Evolutionary conservation across 2,888 invertebrate genomes (phyloP), one percentile per base, ranked within the genome.

Genomic region (Eristalis arbustorum): DNA sequence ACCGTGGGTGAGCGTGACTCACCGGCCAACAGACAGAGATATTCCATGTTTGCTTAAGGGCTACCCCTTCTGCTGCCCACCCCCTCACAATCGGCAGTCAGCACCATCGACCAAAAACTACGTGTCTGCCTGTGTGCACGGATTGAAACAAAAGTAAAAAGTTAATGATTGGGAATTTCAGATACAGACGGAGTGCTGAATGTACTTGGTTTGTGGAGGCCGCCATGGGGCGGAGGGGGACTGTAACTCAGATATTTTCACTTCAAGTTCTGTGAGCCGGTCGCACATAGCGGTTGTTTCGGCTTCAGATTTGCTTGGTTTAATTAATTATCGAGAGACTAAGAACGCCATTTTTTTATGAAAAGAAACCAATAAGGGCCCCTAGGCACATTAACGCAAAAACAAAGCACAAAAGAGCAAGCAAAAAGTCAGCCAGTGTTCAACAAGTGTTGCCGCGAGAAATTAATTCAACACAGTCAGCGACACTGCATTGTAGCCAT

Each of bases 1-100:
- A 57, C 56, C 66, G 78, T 72, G 78, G 78, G 78, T 72, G 78
- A 72, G 42, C 49, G 23, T 79, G 78, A 79, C 31, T 79, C 77
- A 64, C 42, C 31, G 18, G 8, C 49, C 49, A 49, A 25, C 25
- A 64, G n/a, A 56, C 28, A 25, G 22, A 25, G 22, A 61, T 4
- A 37, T 59, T 63, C 37, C 40, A 34, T 78, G 64, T 72, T 79
- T 72, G 66, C 10, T 61, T 72, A 79, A 79, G 78, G 78, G 78
- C 78, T 61, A 4, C 49, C 72, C 61, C 42, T 49, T 71, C 57
- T 71, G 49, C 57, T 71, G 49, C 61, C 23, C 42, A 31, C 59
- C n/a, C 1, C 11, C 42, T 28, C 14, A n/a, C 22, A 18, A 37
- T 2, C 1, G 13, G 23, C 25, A 49, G 56, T 2, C 1, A 23